Evolutionary conservation across 2,888 invertebrate genomes (phyloP).

Genomic region (Drosophila robusta): DNA sequence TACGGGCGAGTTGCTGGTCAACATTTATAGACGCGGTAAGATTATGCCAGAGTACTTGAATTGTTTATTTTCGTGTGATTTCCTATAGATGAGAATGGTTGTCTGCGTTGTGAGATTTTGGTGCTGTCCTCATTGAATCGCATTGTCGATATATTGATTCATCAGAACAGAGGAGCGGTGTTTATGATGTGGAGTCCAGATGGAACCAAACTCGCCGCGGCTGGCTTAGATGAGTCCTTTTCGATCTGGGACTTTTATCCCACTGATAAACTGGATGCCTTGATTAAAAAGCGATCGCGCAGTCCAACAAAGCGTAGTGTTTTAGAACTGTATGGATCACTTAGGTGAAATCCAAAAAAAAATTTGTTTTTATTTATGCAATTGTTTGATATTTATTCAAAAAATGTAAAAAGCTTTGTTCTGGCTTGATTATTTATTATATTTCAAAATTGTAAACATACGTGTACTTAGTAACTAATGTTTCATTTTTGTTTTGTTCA

Average conservation of each 20-base stretch:
- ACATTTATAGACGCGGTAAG: conserved; percentile 72
- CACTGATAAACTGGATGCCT: conserved; percentile 20
- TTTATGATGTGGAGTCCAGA: conserved; percentile 84
- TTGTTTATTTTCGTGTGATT: background rate
- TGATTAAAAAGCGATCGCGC: background rate
- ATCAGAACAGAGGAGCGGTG: conserved; percentile 76
- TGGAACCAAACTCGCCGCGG: conserved; percentile 82
- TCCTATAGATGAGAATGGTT: conserved; percentile 60
- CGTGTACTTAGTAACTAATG: conserved; percentile 48
- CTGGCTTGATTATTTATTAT: conserved; percentile 27
- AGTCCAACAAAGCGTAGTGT: conserved; percentile 5
- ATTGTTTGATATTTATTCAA: conserved; percentile 20
- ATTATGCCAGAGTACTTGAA: no score
- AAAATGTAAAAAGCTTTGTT: conserved; percentile 9
- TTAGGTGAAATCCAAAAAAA: conserved; percentile 10
- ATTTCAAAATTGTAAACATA: conserved; percentile 66
- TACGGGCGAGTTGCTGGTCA: conserved; percentile 85
- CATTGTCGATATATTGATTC: conserved; percentile 81
- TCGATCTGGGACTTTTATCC: conserved; percentile 85
- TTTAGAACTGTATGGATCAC: conserved; percentile 16
- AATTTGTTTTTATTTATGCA: conserved; percentile 6
- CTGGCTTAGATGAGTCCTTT: conserved; percentile 84
- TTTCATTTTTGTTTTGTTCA: conserved; percentile 44
- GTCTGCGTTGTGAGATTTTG: conserved; percentile 73
- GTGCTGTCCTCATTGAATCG: conserved; percentile 83